Evolutionary conservation across 2,797 vertebrate genomes (phyloP), one percentile per base, ranked within the genome.

Genomic region (Takifugu rubripes): DNA sequence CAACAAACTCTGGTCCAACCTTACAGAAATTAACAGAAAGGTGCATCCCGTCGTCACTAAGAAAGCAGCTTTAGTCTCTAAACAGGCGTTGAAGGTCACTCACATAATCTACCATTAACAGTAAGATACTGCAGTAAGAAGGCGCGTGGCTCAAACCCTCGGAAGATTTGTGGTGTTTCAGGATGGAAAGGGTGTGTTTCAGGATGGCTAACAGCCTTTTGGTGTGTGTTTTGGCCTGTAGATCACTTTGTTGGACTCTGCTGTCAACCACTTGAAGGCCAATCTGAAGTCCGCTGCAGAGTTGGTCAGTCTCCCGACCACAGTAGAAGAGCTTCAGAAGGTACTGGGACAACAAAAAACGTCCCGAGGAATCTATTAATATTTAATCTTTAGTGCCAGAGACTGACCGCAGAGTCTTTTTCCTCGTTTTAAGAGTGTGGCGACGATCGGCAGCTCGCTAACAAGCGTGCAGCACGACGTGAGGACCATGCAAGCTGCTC

Each of bases 271-370:
- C 80, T 92, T 98, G 62, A 98, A 96, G 90, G 85, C 87, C 78
- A 97, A 93, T 72, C 84, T 99, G 50, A 98, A 96, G 79, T 97
- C 96, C 3, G 94, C 96, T 21, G 91, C 96, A 43, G 95, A 96
- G 81, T 80, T 99, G 74, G 93, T 98, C 74, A 93, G 85, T 75
- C 93, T 99, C 66, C 96, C 96, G 11, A 75, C 90, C 26, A 97
- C 93, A 17, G 93, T 98, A 6, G 97, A 98, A 82, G 95, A 97
- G 60, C 94, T 99, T 73, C 94, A 97, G 76, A 97, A 99, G 93
- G 97, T 95, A 82, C 5, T 3, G 25, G 54, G 54, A 7, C 3
- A 61, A 31, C 52, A 31, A 45, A 3, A 36, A 3, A 29, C 6
- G 21, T 42, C 16, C 1, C 50, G 14, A 6, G 45, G 5, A 67